phyloP scores from a whole-genome alignment of 2,888 invertebrate species.

The Hoplodrina ambigua region DNA sequence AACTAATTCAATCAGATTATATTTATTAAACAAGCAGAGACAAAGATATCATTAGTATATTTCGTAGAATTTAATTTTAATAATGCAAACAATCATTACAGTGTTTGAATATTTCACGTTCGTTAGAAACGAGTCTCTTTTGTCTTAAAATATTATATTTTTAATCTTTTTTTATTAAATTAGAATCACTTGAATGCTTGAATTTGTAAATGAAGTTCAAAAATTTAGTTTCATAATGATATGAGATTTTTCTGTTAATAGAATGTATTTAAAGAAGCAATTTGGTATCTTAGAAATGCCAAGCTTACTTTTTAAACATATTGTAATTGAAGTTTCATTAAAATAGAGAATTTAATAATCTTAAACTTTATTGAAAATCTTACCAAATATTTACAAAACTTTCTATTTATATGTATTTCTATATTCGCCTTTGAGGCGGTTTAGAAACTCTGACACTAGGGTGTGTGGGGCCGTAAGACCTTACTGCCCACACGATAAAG shows the following conservation, averaged over 20 bases:
- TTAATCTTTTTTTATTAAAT: conserved; percentile 31
- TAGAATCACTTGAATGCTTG: conserved; percentile 9
- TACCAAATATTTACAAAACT: neutral
- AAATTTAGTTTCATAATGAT: conserved; percentile 26
- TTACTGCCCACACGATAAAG: too few species aligned
- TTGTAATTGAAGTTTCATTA: conserved; percentile 7
- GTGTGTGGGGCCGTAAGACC: too few species aligned
- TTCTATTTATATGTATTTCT: too few species aligned
- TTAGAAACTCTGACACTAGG: too few species aligned
- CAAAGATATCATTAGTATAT: conserved; percentile 45
- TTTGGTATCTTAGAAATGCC: neutral
- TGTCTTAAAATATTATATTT: conserved; percentile 36
- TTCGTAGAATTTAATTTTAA: conserved; percentile 19
- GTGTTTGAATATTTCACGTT: conserved; percentile 48
- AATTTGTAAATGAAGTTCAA: conserved; percentile 29
- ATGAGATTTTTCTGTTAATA: conserved; percentile 13
- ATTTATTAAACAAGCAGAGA: conserved; percentile 32
- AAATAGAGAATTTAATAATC: neutral
- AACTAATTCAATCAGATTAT: conserved; percentile 42
- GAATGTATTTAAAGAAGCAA: conserved; percentile 23
- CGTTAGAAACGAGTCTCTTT: conserved; percentile 34
- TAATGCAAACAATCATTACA: conserved; percentile 42
- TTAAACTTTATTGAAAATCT: neutral
- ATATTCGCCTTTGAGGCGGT: too few species aligned
- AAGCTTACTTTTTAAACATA: neutral